Evolutionary conservation across 2,888 invertebrate genomes (phyloP).

Genomic region (Thera britannica): DNA sequence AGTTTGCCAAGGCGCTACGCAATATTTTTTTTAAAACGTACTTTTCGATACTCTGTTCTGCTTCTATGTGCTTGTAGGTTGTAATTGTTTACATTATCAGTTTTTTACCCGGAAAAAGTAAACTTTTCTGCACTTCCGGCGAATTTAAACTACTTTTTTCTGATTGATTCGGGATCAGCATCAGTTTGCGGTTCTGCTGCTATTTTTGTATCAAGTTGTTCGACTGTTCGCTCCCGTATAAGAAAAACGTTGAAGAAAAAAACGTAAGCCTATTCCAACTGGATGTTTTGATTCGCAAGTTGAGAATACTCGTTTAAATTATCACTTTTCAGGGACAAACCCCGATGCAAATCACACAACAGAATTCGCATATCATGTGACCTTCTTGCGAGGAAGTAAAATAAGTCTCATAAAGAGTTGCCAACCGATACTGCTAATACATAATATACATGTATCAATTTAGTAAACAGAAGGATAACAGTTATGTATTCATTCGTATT

Average conservation of each 20-base stretch:
- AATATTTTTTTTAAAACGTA: too few species aligned
- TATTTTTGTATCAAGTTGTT: too few species aligned
- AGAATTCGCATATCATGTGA: slow-evolving; percentile 8
- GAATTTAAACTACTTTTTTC: too few species aligned
- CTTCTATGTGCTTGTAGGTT: too few species aligned
- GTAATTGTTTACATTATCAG: too few species aligned
- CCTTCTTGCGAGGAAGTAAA: slow-evolving; percentile 24
- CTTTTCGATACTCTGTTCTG: too few species aligned
- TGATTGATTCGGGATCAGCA: too few species aligned
- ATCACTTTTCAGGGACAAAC: slow-evolving; percentile 7
- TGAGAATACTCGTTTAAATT: background rate
- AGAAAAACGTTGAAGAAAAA: background rate
- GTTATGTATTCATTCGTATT: slow-evolving; percentile 22
- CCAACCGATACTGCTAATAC: slow-evolving; percentile 18
- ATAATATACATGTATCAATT: slow-evolving; percentile 3
- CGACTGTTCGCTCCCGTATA: too few species aligned
- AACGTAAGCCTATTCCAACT: background rate
- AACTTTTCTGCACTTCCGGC: too few species aligned
- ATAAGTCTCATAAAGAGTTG: slow-evolving; percentile 13
- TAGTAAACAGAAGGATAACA: slow-evolving; percentile 23
- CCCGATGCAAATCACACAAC: slow-evolving; percentile 14
- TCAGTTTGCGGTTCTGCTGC: too few species aligned
- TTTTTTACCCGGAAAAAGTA: too few species aligned
- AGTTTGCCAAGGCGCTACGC: too few species aligned
- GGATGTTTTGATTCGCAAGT: slow-evolving; percentile 1